A percentile compares a stretch with the other conserved stretches of the same genome.
Evolutionary conservation across 2,113 vertebrate genomes (phyloP).

Genomic region (Cervus canadensis): DNA sequence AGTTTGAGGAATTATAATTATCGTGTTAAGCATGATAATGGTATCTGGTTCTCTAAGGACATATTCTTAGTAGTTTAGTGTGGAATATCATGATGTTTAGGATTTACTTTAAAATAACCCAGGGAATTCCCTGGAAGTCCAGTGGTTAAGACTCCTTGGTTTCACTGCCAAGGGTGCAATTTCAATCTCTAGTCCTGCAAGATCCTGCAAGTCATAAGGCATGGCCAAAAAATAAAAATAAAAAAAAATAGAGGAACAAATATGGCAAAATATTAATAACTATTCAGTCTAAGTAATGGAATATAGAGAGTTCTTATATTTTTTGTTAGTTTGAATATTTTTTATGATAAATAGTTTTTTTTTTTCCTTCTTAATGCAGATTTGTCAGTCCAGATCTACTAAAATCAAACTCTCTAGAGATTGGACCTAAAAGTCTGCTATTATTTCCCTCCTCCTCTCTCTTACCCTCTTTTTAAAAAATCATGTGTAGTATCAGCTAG

Average conservation of each 20-base stretch:
- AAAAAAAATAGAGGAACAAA: not conserved
- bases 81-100: not conserved
- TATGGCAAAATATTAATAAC: constrained; percentile 5
- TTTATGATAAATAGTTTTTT: not conserved
- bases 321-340: not conserved
- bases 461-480: not conserved
- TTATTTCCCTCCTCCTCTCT: not conserved
- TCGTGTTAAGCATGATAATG: not conserved
- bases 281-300: not conserved
- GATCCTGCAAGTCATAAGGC: not conserved
- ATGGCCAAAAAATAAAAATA: not conserved
- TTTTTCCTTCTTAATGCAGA: not conserved
- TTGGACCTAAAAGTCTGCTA: not conserved
- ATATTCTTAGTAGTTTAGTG: not conserved
- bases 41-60: not conserved
- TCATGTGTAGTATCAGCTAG: not conserved
- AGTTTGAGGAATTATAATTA: not conserved
- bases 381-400: not conserved
- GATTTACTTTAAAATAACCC: not conserved
- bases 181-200: not conserved
- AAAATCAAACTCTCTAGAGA: not conserved
- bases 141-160: not conserved
- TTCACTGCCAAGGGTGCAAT: not conserved
- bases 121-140: not conserved
- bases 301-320: not conserved